A percentile compares a stretch with the other conserved stretches of the same genome.
phyloP scores from a whole-genome alignment of 2,113 vertebrate genomes.

The Nerophis ophidion region DNA sequence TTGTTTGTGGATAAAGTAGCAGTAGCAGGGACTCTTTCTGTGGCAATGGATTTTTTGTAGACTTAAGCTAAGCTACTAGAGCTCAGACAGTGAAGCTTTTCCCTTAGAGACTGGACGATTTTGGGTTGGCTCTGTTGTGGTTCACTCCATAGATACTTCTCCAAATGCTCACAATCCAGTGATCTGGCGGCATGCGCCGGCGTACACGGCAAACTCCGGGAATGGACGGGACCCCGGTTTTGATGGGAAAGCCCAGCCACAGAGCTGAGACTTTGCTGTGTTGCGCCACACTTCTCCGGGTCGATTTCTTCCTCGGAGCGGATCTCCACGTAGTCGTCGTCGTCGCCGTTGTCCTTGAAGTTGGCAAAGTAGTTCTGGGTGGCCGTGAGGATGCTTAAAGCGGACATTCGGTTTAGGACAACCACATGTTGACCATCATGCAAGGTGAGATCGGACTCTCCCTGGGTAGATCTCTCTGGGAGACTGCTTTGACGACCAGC shows the following conservation, averaged over 20 bases:
- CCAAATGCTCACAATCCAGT: conserved; percentile 77
- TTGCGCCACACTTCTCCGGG: conserved; percentile 38
- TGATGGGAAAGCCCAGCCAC: conserved; percentile 31
- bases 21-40: conserved; percentile 39
- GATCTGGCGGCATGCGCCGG: conserved; percentile 62
- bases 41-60: conserved; percentile 38
- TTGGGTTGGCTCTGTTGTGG: conserved; percentile 84
- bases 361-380: conserved; percentile 92
- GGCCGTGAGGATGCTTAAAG: conserved; percentile 78
- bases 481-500: conserved; percentile 70
- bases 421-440: conserved; percentile 90
- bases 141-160: conserved; percentile 88
- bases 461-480: conserved; percentile 66
- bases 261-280: conserved; percentile 27
- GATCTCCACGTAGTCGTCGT: conserved; percentile 95
- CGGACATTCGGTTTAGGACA: conserved; percentile 76
- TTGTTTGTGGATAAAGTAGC: conserved; percentile 9
- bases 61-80: conserved; percentile 87
- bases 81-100: conserved; percentile 97
- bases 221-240: conserved; percentile 36
- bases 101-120: conserved; percentile 89
- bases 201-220: conserved; percentile 65
- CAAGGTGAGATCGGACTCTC: conserved; percentile 82
- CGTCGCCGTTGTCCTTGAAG: conserved; percentile 88
- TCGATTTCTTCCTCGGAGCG: conserved; percentile 88